A percentile compares a stretch with the other conserved stretches of the same genome.
Evolutionary conservation across 2,113 vertebrate species (phyloP).

Genomic region (Balaeniceps rex): DNA sequence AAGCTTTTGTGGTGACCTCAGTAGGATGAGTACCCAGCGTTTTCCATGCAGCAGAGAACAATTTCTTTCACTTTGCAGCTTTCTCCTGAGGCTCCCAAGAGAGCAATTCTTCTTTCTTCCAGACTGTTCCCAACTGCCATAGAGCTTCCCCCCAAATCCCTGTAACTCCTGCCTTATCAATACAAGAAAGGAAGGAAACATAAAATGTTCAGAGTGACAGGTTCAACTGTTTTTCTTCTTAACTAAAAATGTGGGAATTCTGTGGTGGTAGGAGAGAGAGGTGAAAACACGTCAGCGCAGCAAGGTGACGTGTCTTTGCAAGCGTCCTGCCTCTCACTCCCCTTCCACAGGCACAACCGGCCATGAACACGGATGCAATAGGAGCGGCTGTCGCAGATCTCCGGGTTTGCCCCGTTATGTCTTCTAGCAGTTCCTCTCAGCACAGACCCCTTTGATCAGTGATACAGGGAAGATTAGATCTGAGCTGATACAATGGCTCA

Average conservation of each 20-base stretch:
- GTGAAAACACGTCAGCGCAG: background rate
- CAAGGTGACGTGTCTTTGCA: background rate
- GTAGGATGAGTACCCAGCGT: background rate
- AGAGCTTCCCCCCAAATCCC: background rate
- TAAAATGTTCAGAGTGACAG: background rate
- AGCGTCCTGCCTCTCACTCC: background rate
- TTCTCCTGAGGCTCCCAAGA: background rate
- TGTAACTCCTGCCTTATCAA: background rate
- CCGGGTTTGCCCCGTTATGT: rapidly evolving
- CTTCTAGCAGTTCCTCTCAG: background rate
- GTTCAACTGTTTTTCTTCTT: background rate
- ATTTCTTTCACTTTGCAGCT: background rate
- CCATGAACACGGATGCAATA: rapidly evolving
- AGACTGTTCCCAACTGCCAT: background rate
- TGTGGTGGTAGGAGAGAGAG: background rate
- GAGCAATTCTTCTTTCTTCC: background rate
- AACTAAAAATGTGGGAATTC: background rate
- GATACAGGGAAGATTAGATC: background rate
- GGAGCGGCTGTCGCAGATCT: background rate
- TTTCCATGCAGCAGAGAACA: background rate
- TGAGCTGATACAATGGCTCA: background rate
- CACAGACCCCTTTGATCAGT: background rate
- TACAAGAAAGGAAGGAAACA: conserved; percentile 16
- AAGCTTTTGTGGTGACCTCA: background rate
- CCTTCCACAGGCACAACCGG: background rate